Conservation (phyloP, 2,113 vertebrate genomes). For the Procavia capensis region DNA sequence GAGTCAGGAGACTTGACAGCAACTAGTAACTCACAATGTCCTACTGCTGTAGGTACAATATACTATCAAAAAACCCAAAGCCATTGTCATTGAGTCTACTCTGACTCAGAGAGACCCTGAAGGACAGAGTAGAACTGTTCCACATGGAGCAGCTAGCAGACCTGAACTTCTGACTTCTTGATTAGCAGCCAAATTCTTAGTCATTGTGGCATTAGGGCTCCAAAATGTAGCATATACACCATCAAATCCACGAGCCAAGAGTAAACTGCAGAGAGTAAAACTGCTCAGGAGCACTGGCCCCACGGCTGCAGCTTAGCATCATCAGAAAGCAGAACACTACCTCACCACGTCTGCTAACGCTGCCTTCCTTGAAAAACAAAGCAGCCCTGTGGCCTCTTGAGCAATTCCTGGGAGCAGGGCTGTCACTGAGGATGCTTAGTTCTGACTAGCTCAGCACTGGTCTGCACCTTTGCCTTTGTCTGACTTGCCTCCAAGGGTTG, state of each 20-base stretch:
- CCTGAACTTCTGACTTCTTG: too few relatives aligned
- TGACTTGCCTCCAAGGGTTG: too few relatives aligned
- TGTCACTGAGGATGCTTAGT: neutral
- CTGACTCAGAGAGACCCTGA: too few relatives aligned
- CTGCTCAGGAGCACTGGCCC: neutral
- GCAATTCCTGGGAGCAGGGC: neutral
- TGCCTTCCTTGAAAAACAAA: neutral
- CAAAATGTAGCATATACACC: too few relatives aligned
- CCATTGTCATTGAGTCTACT: too few relatives aligned
- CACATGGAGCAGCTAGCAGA: too few relatives aligned
- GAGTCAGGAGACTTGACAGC: too few relatives aligned
- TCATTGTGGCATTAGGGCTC: too few relatives aligned
- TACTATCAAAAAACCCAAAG: too few relatives aligned
- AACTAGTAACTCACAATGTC: neutral
- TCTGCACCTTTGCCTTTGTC: neutral
- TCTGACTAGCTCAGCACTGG: neutral
- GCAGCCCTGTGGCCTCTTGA: neutral
- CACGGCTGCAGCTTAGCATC: neutral
- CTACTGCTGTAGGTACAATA: neutral
- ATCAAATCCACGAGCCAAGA: neutral
- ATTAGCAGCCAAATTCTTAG: too few relatives aligned
- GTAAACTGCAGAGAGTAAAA: neutral
- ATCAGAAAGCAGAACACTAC: neutral
- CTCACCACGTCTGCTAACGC: rapidly evolving
- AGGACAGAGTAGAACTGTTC: too few relatives aligned